These are phyloP conservation scores for Caenorhabditis brenneri DNA, from an alignment of 1,140 invertebrate genomes.

Conservation along the genomic window DNA sequence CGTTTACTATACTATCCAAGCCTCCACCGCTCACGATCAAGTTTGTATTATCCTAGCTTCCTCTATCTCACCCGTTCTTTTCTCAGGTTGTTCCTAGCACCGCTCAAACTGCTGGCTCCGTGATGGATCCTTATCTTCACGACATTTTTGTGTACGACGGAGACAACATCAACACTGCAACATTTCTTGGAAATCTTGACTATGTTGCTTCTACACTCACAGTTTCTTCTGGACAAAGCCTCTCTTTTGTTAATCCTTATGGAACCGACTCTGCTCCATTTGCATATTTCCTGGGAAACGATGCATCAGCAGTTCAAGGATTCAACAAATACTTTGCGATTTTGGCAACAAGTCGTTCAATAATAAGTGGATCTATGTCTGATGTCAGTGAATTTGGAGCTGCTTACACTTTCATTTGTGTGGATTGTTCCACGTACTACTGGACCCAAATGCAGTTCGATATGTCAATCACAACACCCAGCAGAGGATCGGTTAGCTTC, in stretches of 20 bases:
- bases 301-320: not conserved
- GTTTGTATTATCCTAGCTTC: not conserved
- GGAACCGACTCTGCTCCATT: not conserved
- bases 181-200: not conserved
- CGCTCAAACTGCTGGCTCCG: not conserved
- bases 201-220: not conserved
- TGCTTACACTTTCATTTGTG: not conserved
- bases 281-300: not conserved
- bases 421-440: not conserved
- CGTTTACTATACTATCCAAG: not conserved
- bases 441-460: not conserved
- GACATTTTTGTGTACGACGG: not conserved
- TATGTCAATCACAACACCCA: not conserved
- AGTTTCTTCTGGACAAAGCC: not conserved
- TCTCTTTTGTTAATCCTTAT: not conserved
- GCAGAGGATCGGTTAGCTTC: not conserved
- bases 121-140: not conserved
- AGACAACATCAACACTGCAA: constrained; percentile 22
- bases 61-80: not conserved
- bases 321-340: not conserved
- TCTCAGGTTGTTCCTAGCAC: not conserved
- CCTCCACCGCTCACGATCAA: not conserved
- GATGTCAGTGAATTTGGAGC: not conserved
- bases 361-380: not conserved
- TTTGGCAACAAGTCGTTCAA: not conserved